Evolutionary conservation across 2,113 vertebrate species (phyloP).

Genomic region (Takifugu flavidus): DNA sequence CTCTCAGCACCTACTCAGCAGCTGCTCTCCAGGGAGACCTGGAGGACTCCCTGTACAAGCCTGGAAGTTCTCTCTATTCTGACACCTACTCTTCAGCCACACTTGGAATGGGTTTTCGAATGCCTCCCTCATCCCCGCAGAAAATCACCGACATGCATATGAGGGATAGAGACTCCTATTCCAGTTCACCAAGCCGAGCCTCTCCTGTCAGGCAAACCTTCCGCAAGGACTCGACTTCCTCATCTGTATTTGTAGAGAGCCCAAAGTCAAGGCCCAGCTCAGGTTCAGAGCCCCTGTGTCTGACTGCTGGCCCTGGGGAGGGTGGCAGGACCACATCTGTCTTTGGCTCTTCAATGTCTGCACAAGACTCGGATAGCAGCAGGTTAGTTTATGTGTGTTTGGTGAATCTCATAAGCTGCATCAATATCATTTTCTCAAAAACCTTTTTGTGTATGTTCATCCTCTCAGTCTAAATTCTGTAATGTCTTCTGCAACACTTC

Average conservation of each 20-base stretch:
- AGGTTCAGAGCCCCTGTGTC: conserved; percentile 81
- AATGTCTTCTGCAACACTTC: no score
- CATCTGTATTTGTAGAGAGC: conserved; percentile 89
- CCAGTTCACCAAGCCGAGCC: conserved; percentile 86
- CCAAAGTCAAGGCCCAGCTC: conserved; percentile 87
- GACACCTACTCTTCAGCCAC: conserved; percentile 81
- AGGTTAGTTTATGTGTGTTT: conserved; percentile 70
- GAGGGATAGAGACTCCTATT: conserved; percentile 86
- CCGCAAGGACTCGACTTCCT: conserved; percentile 91
- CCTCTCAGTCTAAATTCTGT: not conserved
- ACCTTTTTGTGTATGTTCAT: not conserved
- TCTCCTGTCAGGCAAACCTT: conserved; percentile 92
- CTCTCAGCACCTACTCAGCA: conserved; percentile 94
- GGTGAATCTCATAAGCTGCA: not conserved
- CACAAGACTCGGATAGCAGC: conserved; percentile 84
- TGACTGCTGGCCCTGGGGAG: conserved; percentile 79
- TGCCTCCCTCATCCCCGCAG: conserved; percentile 93
- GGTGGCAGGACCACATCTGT: conserved; percentile 78
- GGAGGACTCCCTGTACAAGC: conserved; percentile 91
- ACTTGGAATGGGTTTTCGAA: conserved; percentile 84
- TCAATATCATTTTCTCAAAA: not conserved
- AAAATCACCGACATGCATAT: conserved; percentile 86
- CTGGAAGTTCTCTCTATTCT: conserved; percentile 83
- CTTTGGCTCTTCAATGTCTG: conserved; percentile 80
- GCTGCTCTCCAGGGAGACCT: conserved; percentile 90